These are phyloP conservation scores for Pseudorhombus dupliciocellatus DNA, from an alignment of 2,113 vertebrate species.

Conservation along the genomic window DNA sequence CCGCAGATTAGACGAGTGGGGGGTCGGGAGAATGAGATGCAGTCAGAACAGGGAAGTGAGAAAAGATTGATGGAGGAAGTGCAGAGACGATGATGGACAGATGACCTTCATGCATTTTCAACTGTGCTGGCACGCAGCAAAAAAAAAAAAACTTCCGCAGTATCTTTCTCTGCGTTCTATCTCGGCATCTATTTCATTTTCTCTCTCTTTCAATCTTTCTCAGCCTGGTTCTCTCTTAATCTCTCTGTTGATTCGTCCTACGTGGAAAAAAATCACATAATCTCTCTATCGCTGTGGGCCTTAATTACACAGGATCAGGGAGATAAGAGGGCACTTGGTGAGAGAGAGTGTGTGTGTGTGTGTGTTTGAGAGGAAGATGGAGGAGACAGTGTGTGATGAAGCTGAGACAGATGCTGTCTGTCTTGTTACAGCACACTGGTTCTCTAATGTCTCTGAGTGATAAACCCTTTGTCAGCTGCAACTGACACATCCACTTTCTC, in stretches of 20 bases:
- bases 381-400: constrained; percentile 19
- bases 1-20: constrained; percentile 34
- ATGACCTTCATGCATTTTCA: constrained; percentile 49
- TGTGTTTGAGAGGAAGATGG: background rate
- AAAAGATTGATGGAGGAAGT: constrained; percentile 54
- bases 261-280: constrained; percentile 58
- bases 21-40: constrained; percentile 26
- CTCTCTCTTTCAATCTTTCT: constrained; percentile 20
- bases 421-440: constrained; percentile 26
- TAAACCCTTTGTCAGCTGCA: constrained; percentile 22
- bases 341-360: constrained; percentile 23
- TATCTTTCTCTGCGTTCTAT: constrained; percentile 20
- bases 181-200: constrained; percentile 48
- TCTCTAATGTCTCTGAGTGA: constrained; percentile 40
- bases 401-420: constrained; percentile 58
- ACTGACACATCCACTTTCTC: background rate
- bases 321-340: constrained; percentile 52
- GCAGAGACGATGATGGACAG: constrained; percentile 36
- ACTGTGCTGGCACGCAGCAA: constrained; percentile 40
- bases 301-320: constrained; percentile 72
- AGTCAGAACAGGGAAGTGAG: constrained; percentile 59
- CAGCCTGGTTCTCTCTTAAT: constrained; percentile 22
- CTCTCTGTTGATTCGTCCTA: constrained; percentile 42
- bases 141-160: constrained; percentile 41
- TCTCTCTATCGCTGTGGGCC: constrained; percentile 66